These are phyloP conservation scores for Chroicocephalus ridibundus DNA, from an alignment of 2,113 vertebrate genomes.

Conservation along the genomic window DNA sequence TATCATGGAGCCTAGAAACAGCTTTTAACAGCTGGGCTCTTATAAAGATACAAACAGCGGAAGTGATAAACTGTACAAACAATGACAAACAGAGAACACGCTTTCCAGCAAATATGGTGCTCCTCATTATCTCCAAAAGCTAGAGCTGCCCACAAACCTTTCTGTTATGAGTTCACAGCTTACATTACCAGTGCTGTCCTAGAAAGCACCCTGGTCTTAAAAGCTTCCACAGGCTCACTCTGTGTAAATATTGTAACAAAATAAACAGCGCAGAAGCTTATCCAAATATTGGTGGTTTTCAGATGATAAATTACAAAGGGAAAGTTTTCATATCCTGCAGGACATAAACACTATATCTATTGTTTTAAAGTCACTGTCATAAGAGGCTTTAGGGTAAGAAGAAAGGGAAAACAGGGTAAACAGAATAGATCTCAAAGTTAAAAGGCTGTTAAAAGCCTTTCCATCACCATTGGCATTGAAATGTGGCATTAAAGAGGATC, in stretches of 20 bases:
- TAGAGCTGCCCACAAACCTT: neutral
- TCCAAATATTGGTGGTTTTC: slow-evolving; percentile 36
- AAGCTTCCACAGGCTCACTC: neutral
- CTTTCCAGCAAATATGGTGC: neutral
- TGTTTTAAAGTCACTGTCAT: slow-evolving; percentile 7
- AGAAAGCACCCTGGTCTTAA: slow-evolving; percentile 2
- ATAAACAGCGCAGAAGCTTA: slow-evolving; percentile 20
- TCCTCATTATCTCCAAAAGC: neutral
- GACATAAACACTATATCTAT: slow-evolving; percentile 29
- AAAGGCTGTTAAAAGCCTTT: slow-evolving; percentile 31
- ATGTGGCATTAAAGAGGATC: slow-evolving; percentile 1
- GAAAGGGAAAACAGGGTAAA: neutral
- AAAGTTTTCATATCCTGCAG: slow-evolving; percentile 34
- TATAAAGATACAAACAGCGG: neutral
- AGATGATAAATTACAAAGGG: slow-evolving; percentile 32
- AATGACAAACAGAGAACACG: neutral
- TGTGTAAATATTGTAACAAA: neutral
- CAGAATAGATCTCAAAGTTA: neutral
- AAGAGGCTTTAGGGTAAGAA: neutral
- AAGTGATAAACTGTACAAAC: slow-evolving; percentile 26
- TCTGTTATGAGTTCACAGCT: neutral
- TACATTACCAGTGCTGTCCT: neutral
- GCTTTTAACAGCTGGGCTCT: neutral
- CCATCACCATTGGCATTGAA: neutral
- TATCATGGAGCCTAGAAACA: neutral